Evolutionary conservation across 2,888 invertebrate species (phyloP).

Genomic region (Hedya salicella): DNA sequence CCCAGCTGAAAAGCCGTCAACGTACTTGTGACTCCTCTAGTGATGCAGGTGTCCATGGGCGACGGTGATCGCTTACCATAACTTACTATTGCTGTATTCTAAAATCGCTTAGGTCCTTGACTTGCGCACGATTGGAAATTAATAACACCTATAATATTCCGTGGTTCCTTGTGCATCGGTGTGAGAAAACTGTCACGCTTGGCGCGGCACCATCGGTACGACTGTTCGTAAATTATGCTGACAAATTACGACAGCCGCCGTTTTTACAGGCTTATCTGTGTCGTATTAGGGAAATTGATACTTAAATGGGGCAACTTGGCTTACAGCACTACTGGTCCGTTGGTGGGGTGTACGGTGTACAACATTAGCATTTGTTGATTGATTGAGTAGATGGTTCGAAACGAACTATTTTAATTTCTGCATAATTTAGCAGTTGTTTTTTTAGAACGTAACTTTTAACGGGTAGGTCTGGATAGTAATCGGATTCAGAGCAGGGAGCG

Average conservation of each 20-base stretch:
- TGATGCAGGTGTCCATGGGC: too few species aligned
- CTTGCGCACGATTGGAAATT: slow-evolving; percentile 39
- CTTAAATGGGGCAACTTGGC: slow-evolving; percentile 19
- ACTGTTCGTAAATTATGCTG: slow-evolving; percentile 28
- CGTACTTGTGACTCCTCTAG: too few species aligned
- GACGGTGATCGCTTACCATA: too few species aligned
- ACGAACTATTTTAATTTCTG: not conserved
- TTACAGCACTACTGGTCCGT: slow-evolving; percentile 5
- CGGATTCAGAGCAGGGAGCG: too few species aligned
- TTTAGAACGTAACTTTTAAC: too few species aligned
- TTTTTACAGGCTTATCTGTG: slow-evolving; percentile 33
- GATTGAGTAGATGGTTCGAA: not conserved
- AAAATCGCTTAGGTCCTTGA: not conserved
- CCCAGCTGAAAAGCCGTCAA: too few species aligned
- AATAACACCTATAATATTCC: slow-evolving; percentile 46
- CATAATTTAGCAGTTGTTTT: too few species aligned
- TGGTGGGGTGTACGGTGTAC: not conserved
- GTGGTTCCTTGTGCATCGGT: slow-evolving; percentile 52
- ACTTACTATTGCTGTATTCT: too few species aligned
- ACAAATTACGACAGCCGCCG: slow-evolving; percentile 38
- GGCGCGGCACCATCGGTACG: slow-evolving; percentile 40
- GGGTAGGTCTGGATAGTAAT: too few species aligned
- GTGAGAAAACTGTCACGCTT: slow-evolving; percentile 60
- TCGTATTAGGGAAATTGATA: slow-evolving; percentile 30
- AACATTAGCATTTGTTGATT: slow-evolving; percentile 6